Evolutionary conservation across 2,888 invertebrate genomes (phyloP).

Genomic region (Chalcosyrphus nemorum): DNA sequence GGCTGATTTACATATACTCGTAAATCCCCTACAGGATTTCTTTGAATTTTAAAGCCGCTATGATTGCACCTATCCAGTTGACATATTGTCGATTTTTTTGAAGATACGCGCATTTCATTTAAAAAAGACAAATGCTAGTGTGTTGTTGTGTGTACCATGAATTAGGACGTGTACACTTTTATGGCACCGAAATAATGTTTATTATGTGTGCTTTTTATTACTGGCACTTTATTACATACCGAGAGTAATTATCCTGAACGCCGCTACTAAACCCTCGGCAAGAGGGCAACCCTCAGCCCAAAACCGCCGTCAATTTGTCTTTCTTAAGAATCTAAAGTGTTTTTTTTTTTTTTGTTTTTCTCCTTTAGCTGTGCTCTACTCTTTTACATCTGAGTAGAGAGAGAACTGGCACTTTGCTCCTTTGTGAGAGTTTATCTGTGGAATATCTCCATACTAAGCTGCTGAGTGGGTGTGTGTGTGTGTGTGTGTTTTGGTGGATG

Average conservation of each 20-base stretch:
- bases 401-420: not conserved
- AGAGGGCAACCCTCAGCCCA: not conserved
- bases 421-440: not conserved
- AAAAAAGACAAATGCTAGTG: not conserved
- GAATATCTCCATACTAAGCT: not conserved
- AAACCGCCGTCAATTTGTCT: conserved; percentile 33
- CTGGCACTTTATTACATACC: conserved; percentile 21
- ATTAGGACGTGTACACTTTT: not conserved
- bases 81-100: not conserved
- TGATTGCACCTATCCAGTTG: no score
- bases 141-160: not conserved
- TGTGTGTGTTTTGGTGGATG: not conserved
- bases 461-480: not conserved
- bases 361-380: not conserved
- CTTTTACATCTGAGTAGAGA: not conserved
- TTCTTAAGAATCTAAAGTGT: conserved; percentile 12
- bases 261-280: not conserved
- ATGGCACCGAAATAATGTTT: conserved; percentile 20
- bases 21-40: no score
- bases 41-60: no score
- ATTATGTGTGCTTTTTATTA: conserved; percentile 37
- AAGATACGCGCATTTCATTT: not conserved
- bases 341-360: not conserved
- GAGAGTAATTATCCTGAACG: conserved; percentile 27
- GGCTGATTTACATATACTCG: no score